Evolutionary conservation across 2,113 vertebrate species (phyloP).

Genomic region (Ibidorhyncha struthersii): DNA sequence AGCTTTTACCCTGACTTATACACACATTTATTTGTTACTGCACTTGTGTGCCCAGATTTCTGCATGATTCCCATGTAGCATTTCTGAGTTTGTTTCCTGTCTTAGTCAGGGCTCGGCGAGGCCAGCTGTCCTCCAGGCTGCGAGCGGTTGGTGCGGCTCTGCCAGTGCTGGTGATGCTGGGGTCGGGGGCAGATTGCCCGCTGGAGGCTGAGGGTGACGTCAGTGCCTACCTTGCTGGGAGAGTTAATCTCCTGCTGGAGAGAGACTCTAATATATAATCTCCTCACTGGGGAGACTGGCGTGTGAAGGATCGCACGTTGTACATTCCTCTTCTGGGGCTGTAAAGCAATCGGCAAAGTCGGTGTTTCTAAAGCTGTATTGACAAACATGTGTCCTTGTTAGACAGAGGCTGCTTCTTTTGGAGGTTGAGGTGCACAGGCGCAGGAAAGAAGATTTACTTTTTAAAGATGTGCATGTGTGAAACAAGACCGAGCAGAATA

Average conservation of each 20-base stretch:
- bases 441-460: not conserved
- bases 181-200: conserved; percentile 65
- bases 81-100: not conserved
- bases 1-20: not conserved
- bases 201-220: conserved; percentile 74
- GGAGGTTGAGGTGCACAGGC: not conserved
- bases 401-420: not conserved
- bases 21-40: not conserved
- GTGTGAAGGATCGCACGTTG: conserved; percentile 46
- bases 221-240: conserved; percentile 73
- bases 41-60: not conserved
- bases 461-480: not conserved
- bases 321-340: not conserved
- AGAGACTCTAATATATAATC: conserved; percentile 65
- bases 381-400: not conserved
- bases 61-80: not conserved
- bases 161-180: not conserved
- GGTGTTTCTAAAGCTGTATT: not conserved
- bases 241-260: conserved; percentile 73
- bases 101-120: conserved; percentile 7
- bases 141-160: not conserved
- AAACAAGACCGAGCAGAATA: not conserved
- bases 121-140: not conserved
- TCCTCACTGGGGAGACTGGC: conserved; percentile 71
- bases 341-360: not conserved